These are phyloP conservation scores for Chelonus formosanus DNA, from an alignment of 2,888 invertebrate species.

Conservation along the genomic window DNA sequence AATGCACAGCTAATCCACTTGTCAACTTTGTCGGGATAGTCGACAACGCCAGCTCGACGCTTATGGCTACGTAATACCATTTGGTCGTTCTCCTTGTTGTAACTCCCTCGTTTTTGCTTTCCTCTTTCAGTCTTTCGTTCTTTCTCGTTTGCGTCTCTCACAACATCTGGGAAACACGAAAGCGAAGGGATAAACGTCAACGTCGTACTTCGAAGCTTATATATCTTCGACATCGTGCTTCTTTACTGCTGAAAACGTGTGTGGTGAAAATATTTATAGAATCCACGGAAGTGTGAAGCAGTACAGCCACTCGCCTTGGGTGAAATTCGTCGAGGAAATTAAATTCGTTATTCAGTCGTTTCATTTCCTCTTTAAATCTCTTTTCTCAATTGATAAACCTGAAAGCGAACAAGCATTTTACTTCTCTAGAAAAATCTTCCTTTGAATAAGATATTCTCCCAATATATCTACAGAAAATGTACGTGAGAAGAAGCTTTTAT, in stretches of 20 bases:
- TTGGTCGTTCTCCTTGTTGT: too few species aligned
- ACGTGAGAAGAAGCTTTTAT: too few species aligned
- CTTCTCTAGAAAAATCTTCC: too few species aligned
- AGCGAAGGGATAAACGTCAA: slow-evolving; percentile 30
- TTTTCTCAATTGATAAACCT: background rate
- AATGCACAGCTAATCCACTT: slow-evolving; percentile 36
- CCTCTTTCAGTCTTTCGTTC: slow-evolving; percentile 6
- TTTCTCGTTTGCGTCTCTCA: slow-evolving; percentile 24
- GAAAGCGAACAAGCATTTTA: too few species aligned
- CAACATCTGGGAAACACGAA: slow-evolving; percentile 31
- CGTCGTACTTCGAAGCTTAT: slow-evolving; percentile 24
- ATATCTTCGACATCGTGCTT: slow-evolving; percentile 32
- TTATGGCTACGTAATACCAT: too few species aligned
- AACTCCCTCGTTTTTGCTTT: too few species aligned
- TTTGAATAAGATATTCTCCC: too few species aligned
- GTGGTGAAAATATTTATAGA: slow-evolving; percentile 14
- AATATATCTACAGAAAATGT: too few species aligned
- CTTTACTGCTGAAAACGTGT: slow-evolving; percentile 26
- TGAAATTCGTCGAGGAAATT: slow-evolving; percentile 19
- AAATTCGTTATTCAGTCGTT: slow-evolving; percentile 8
- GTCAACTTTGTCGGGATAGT: slow-evolving; percentile 29
- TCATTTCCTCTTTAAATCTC: background rate
- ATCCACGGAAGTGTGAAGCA: slow-evolving; percentile 13
- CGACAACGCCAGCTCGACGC: background rate
- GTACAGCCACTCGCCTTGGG: background rate